Evolutionary conservation across 2,113 vertebrate species (phyloP).

Genomic region (Myotis lucifugus): DNA sequence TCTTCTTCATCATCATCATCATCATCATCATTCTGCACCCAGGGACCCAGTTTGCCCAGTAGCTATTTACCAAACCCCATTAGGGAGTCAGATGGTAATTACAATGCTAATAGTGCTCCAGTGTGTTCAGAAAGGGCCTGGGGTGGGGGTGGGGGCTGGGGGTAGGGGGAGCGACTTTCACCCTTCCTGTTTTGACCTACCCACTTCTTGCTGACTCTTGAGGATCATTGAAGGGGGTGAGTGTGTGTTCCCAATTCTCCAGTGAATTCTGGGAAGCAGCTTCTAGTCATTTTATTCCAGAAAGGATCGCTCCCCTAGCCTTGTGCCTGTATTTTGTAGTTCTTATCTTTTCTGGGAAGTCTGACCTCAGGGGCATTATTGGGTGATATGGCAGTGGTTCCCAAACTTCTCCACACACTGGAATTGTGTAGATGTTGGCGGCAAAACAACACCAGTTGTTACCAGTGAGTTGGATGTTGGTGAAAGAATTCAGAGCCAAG

Average conservation of each 20-base stretch:
- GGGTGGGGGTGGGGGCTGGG: rapidly evolving
- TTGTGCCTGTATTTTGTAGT: neutral
- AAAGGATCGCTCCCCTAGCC: neutral
- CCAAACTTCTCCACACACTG: neutral
- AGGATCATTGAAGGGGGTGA: neutral
- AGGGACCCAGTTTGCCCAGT: neutral
- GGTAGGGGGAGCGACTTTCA: neutral
- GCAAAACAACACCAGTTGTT: neutral
- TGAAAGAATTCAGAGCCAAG: neutral
- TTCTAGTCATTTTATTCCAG: neutral
- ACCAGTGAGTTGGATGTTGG: neutral
- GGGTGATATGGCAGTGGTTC: neutral
- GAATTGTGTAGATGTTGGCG: neutral
- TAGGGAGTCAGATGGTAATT: neutral
- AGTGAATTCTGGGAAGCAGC: neutral
- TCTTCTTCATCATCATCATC: neutral
- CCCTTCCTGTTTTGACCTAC: neutral
- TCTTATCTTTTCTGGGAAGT: neutral
- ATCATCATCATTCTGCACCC: neutral
- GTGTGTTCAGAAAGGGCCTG: neutral
- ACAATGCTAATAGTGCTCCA: neutral
- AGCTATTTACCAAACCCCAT: neutral
- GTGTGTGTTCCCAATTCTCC: neutral
- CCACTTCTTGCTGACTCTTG: neutral
- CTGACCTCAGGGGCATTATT: neutral